A percentile compares a stretch with the other conserved stretches of the same genome.
Evolutionary conservation across 2,797 vertebrate species (phyloP).

Genomic region (Florisuga fusca): DNA sequence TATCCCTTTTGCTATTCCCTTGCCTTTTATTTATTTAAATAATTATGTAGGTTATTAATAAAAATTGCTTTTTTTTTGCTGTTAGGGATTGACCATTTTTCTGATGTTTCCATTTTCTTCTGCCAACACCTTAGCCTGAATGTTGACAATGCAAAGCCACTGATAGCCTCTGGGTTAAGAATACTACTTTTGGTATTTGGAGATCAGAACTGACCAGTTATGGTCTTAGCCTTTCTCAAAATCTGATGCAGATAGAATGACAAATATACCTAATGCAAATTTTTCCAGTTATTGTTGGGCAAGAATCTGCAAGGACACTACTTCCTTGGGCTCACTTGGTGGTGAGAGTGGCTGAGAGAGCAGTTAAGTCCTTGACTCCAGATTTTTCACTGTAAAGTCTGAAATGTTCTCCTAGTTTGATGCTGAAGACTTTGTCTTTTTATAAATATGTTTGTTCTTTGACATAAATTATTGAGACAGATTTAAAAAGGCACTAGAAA

Average conservation of each 20-base stretch:
- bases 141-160: neutral
- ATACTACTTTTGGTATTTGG: neutral
- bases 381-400: neutral
- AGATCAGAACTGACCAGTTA: neutral
- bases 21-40: conserved; percentile 78
- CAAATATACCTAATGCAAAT: neutral
- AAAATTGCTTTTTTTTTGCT: conserved; percentile 50
- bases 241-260: conserved; percentile 3
- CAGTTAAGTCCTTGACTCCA: neutral
- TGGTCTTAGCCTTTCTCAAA: neutral
- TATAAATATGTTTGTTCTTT: neutral
- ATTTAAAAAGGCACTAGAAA: neutral
- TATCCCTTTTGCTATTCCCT: conserved; percentile 76
- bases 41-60: conserved; percentile 72
- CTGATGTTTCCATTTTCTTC: neutral
- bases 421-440: neutral
- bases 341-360: neutral
- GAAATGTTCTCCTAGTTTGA: neutral
- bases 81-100: conserved; percentile 35
- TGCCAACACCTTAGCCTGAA: neutral
- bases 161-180: neutral
- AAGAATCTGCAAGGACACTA: neutral
- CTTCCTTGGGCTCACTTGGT: conserved; percentile 19
- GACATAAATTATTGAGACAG: neutral
- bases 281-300: conserved; percentile 11